These are phyloP conservation scores for Linnaemya vulpina DNA, from an alignment of 2,888 invertebrate species.

Conservation along the genomic window DNA sequence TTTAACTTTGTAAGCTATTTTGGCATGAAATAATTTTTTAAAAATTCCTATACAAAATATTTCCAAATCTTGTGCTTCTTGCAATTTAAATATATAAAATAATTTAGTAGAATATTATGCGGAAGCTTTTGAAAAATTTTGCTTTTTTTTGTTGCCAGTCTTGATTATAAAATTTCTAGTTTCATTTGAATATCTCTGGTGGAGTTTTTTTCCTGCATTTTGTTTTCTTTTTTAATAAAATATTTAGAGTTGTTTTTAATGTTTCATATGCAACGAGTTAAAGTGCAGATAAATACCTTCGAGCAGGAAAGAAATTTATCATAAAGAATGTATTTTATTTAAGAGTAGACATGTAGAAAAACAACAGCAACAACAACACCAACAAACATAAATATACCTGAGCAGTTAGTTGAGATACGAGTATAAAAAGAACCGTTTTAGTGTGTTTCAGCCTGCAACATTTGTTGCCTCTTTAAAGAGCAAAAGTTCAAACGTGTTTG, in stretches of 20 bases:
- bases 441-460: neutral
- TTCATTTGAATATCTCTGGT: conserved; percentile 4
- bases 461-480: conserved; percentile 50
- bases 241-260: conserved; percentile 27
- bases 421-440: neutral
- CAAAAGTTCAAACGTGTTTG: conserved; percentile 67
- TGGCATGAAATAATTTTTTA: neutral
- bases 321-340: conserved; percentile 9
- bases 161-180: neutral
- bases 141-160: neutral
- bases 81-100: conserved; percentile 11
- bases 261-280: neutral
- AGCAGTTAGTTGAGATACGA: neutral
- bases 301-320: neutral
- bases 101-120: conserved; percentile 36
- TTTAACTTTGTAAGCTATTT: neutral
- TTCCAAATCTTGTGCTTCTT: conserved; percentile 10
- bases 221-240: neutral
- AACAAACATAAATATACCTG: neutral
- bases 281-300: conserved; percentile 21
- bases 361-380: neutral
- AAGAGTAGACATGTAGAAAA: neutral
- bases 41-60: neutral
- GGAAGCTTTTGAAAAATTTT: conserved; percentile 14
- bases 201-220: neutral